These are phyloP conservation scores for Noctua fimbriata DNA, from an alignment of 2,888 invertebrate species.

Conservation along the genomic window DNA sequence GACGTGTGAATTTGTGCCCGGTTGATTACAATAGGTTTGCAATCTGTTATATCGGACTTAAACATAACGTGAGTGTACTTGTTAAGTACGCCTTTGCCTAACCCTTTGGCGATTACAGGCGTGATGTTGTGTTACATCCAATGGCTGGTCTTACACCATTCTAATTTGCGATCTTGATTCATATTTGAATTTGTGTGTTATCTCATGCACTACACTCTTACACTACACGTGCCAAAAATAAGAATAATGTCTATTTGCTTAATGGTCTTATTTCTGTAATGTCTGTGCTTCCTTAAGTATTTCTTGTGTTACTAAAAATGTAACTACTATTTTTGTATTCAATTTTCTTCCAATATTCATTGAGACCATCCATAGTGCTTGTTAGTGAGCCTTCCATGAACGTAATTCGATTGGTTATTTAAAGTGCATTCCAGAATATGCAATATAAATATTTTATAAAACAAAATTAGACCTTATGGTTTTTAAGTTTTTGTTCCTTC, in stretches of 20 bases:
- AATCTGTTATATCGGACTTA: too few species aligned
- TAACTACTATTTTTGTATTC: not conserved
- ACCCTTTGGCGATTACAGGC: too few species aligned
- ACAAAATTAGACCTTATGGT: not conserved
- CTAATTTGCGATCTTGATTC: too few species aligned
- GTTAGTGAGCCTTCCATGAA: slow-evolving; percentile 1
- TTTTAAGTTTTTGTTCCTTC: not conserved
- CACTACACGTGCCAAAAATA: too few species aligned
- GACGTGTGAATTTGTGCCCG: too few species aligned
- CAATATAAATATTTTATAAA: slow-evolving; percentile 2
- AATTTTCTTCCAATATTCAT: not conserved
- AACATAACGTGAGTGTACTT: too few species aligned
- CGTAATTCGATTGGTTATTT: not conserved
- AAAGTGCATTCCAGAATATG: not conserved
- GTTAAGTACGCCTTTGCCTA: too few species aligned
- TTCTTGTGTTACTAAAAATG: not conserved
- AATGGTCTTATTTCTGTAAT: not conserved
- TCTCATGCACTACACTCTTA: too few species aligned
- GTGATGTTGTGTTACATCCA: too few species aligned
- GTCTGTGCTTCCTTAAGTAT: not conserved
- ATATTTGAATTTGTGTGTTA: too few species aligned
- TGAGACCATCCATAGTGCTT: not conserved
- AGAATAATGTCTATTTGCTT: not conserved
- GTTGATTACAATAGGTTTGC: too few species aligned
- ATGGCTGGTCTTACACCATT: too few species aligned